Evolutionary conservation across 2,113 vertebrate genomes (phyloP), one percentile per base, ranked within the genome.

Genomic region (Clupea harengus): DNA sequence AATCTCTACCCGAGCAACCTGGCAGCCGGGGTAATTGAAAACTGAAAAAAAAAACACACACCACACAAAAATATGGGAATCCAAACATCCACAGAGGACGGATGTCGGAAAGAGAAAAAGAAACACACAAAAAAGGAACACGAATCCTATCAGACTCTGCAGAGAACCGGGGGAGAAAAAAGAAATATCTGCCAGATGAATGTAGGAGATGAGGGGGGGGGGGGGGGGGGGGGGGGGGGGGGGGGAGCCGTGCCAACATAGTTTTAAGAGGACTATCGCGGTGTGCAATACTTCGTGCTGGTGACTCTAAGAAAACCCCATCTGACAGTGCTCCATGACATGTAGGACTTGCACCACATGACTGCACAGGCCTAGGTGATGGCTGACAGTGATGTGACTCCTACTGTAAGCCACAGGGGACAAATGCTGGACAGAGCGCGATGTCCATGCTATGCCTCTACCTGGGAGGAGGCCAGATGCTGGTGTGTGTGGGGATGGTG

Each of bases 11-110:
- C 67, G 25, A 78, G 32, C 64, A 84, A 81, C 45, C 44, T 81
- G 60, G 64, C 52, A 82, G 86, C 80, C 54, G 28, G 8, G 44
- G 81, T 85, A 47, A 85, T 49, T 85, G 83, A 75, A 67, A 85
- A 87, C 45, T 7, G 18, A 32, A 32, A 50, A 28, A 44, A 28
- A 15, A 11, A 39, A 28, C n/a, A 60, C 15, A 50, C 28, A 20
- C 52, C 10, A 18, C 28, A 78, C 72, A 78, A 10, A 78, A 44
- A 78, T 78, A 78, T 44, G 13, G 39, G 32, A 78, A 39, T 39
- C 10, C 72, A 28, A 10, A 32, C 28, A 2, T 72, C 25, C 72
- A 78, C 10, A 17, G 72, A 39, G 11, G 17, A 78, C 25, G 15
- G 28, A 39, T 78, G 13, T 39, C 32, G 28, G 25, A 32, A 39